Conservation (phyloP, 2,797 vertebrate genomes). For the Microhierax caerulescens region DNA sequence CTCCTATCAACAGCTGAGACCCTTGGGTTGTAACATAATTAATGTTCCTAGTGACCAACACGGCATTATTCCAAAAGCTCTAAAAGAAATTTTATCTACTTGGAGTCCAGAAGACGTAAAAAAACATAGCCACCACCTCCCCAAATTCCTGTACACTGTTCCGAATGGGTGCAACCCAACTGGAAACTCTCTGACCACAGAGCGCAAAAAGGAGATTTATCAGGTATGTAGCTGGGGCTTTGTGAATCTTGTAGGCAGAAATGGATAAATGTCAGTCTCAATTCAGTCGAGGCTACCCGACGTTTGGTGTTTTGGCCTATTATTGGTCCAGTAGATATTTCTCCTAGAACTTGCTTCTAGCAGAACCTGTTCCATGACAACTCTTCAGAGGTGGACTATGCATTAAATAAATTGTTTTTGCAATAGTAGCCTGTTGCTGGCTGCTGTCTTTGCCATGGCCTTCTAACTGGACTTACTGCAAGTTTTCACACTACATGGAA, state of each 20-base stretch:
- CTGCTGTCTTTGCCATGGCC: background rate
- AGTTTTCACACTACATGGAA: background rate
- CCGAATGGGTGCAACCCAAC: constrained; percentile 92
- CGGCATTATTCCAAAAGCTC: constrained; percentile 84
- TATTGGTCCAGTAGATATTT: background rate
- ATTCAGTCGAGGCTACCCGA: background rate
- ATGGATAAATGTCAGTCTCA: background rate
- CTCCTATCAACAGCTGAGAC: constrained; percentile 75
- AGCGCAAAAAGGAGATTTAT: constrained; percentile 87
- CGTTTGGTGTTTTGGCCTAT: background rate
- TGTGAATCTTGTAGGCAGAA: background rate
- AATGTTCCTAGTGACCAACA: constrained; percentile 85
- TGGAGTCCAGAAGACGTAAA: constrained; percentile 82
- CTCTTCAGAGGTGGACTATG: background rate
- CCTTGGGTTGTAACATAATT: constrained; percentile 87
- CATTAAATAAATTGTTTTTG: background rate
- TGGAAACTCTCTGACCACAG: constrained; percentile 84
- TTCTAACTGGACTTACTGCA: background rate
- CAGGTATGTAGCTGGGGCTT: constrained; percentile 71
- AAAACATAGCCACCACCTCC: constrained; percentile 58
- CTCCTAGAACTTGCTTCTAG: background rate
- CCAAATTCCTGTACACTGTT: constrained; percentile 88
- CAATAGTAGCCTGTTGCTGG: background rate
- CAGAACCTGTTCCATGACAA: background rate
- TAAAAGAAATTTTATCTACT: constrained; percentile 80